phyloP scores from a whole-genome alignment of 2,888 invertebrate genomes.

The Homarus gammarus region DNA sequence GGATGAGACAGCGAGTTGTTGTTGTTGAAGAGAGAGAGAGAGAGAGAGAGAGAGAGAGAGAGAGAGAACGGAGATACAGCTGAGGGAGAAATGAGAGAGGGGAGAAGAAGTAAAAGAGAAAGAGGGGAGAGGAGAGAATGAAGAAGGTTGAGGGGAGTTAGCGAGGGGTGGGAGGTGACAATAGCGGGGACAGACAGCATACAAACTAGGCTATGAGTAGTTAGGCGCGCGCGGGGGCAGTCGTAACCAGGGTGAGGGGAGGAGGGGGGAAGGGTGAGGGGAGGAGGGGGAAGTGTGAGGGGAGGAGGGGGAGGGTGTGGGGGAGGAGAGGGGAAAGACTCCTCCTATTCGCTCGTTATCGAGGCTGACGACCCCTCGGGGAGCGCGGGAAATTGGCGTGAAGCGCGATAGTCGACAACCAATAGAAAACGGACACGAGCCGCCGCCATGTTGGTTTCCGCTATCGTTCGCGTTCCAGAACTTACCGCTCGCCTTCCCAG shows the following conservation, averaged over 20 bases:
- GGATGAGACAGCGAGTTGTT: no score
- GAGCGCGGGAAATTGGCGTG: slow-evolving; percentile 67
- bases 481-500: slow-evolving; percentile 16
- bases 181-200: slow-evolving; percentile 3
- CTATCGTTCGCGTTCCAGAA: slow-evolving; percentile 39
- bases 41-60: neutral
- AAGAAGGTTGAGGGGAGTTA: neutral
- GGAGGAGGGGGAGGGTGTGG: no score
- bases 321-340: neutral
- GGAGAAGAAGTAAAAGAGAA: no score
- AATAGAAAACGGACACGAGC: slow-evolving; percentile 71
- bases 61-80: no score
- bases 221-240: neutral
- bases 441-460: slow-evolving; percentile 55
- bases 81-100: no score
- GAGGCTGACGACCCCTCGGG: slow-evolving; percentile 63
- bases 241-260: slow-evolving; percentile 18
- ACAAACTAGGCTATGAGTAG: slow-evolving; percentile 1
- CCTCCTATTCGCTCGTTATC: slow-evolving; percentile 61
- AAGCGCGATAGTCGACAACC: slow-evolving; percentile 70
- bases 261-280: no score
- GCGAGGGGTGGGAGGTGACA: slow-evolving; percentile 1
- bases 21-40: no score
- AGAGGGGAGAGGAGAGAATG: neutral
- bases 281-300: no score